A percentile compares a stretch with the other conserved stretches of the same genome.
Conservation (phyloP, 2,888 invertebrate species). For the Heteromyza rotundicornis region DNA sequence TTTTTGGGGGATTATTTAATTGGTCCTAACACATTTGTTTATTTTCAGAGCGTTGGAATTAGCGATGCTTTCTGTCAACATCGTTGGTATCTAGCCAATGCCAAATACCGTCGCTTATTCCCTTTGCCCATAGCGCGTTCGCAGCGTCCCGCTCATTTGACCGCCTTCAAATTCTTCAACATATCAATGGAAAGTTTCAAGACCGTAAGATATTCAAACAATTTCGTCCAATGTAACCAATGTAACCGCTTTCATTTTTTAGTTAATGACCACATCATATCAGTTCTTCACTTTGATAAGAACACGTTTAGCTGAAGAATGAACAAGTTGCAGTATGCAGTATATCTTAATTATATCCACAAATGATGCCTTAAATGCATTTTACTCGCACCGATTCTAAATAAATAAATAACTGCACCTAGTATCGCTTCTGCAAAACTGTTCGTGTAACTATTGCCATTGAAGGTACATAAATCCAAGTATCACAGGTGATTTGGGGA, state of each 20-base stretch:
- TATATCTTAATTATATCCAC: no score
- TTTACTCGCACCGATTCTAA: no score
- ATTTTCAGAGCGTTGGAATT: conserved; percentile 31
- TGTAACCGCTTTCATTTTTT: conserved; percentile 7
- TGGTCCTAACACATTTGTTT: neutral
- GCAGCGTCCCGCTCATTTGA: conserved; percentile 35
- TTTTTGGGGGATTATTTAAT: neutral
- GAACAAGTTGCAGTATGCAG: no score
- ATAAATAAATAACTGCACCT: no score
- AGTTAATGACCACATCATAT: conserved; percentile 39
- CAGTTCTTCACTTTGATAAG: conserved; percentile 41
- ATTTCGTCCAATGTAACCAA: neutral
- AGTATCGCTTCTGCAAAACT: no score
- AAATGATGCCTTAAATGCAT: no score
- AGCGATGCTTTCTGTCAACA: conserved; percentile 37
- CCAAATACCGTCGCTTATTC: conserved; percentile 35
- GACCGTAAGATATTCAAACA: conserved; percentile 23
- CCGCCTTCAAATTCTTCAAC: conserved; percentile 39
- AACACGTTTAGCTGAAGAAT: no score
- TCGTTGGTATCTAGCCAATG: conserved; percentile 35
- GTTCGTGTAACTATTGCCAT: no score
- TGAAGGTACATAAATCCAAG: no score
- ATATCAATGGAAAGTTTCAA: conserved; percentile 42
- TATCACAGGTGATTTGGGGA: no score
- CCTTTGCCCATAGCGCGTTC: conserved; percentile 31